Evolutionary conservation across 1,140 invertebrate genomes (phyloP), one percentile per base, ranked within the genome.

Genomic region (Hestina assimilis): DNA sequence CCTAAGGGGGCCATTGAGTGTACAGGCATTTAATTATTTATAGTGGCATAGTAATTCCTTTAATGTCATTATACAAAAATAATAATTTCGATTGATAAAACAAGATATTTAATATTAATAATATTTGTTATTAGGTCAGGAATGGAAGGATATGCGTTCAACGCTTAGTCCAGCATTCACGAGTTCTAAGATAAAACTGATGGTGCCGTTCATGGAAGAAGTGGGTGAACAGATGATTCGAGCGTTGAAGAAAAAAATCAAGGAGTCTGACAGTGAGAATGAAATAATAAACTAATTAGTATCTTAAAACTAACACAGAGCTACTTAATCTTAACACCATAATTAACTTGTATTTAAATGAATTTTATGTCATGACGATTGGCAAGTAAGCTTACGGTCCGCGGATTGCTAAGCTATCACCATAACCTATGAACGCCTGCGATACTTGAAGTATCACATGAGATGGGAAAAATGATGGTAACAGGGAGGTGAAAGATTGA

Each of bases 161-260:
- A 90, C 89, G 0, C 52, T 92, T 6, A 90, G 87, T 19, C 90
- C 91, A 0, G 82, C 88, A 0, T 92, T 92, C 41, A 92, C 91
- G 0, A 79, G 89, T 0, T 86, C 86, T 14, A 91, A 91, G 61
- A 90, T 91, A 80, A 76, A 80, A 15, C 53, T 58, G 3, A 72
- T 77, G 66, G 42, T 79, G 1, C 66, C 66, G 0, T 72, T 75
- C 12, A 75, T 75, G 63, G 45, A 63, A 21, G 70, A 74, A 38
- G 68, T 66, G 7, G 69, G 74, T 2, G 55, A 66, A 0, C 65
- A 73, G 35, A 69, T 76, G 73, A 61, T 66, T 4, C 23, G 7
- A 23, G 28, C 56, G 3, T 24, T 28, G 11, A 63, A 59, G 14
- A 59, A 60, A 4, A 65, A 66, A 8, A 55, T 74, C 21, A 23